phyloP scores from a whole-genome alignment of 1,140 invertebrate genomes.

The Heliconius melpomene region DNA sequence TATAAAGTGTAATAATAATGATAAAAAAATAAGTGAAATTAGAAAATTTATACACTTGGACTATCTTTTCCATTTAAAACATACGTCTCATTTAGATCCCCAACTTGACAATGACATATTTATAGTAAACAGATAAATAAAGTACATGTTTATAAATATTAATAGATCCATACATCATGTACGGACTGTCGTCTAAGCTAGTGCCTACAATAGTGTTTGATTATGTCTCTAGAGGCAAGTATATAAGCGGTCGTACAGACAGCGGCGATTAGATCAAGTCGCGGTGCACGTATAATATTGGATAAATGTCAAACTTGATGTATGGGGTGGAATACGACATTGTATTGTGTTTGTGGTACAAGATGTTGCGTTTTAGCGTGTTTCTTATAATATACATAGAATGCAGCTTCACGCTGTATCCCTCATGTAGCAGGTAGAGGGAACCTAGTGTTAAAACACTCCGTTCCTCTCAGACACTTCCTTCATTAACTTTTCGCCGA shows the following conservation, averaged over 20 bases:
- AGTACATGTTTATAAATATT: conserved; percentile 12
- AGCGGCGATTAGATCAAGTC: conserved; percentile 62
- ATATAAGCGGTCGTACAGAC: conserved; percentile 44
- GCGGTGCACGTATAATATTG: conserved; percentile 69
- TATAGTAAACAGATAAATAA: conserved; percentile 4
- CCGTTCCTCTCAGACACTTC: too few relatives aligned
- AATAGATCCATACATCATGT: conserved; percentile 7
- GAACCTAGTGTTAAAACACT: too few relatives aligned
- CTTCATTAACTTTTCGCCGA: too few relatives aligned
- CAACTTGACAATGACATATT: neutral
- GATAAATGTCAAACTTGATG: conserved; percentile 72
- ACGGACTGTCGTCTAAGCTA: neutral
- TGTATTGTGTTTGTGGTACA: neutral
- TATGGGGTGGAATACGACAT: conserved; percentile 41
- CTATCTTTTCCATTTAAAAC: neutral
- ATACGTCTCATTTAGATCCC: neutral
- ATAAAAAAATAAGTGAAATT: too few relatives aligned
- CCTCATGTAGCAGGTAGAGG: too few relatives aligned
- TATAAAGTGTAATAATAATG: too few relatives aligned
- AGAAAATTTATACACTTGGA: too few relatives aligned
- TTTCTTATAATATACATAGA: neutral
- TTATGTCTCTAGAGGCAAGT: conserved; percentile 37
- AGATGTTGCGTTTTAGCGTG: neutral
- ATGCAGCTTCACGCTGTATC: too few relatives aligned
- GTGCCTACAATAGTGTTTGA: conserved; percentile 36